Conservation (phyloP, 2,888 invertebrate genomes). For the Anagyrus pseudococci region DNA sequence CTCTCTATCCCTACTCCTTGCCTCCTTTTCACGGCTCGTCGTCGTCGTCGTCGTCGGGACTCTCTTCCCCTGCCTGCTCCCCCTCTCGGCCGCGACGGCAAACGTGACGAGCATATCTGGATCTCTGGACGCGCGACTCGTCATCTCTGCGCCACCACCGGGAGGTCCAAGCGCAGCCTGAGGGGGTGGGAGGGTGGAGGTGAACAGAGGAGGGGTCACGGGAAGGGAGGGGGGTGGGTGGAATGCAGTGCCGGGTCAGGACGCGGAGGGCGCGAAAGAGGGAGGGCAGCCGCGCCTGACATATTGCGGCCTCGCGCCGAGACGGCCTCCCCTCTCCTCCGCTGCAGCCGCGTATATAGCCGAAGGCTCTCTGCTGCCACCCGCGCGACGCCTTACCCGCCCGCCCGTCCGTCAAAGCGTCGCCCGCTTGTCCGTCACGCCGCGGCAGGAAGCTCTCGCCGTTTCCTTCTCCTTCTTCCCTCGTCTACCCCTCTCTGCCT, state of each 20-base stretch:
- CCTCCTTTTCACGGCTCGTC: conserved; percentile 20
- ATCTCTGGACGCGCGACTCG: conserved; percentile 52
- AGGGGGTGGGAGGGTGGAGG: conserved; percentile 32
- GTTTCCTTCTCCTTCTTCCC: too few relatives aligned
- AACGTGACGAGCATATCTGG: conserved; percentile 61
- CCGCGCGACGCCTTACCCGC: background rate
- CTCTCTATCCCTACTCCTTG: background rate
- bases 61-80: conserved; percentile 22
- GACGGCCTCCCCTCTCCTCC: conserved; percentile 12
- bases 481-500: background rate
- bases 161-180: too few relatives aligned
- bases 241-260: conserved; percentile 26
- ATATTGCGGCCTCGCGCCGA: conserved; percentile 37
- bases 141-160: conserved; percentile 48
- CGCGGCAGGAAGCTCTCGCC: too few relatives aligned
- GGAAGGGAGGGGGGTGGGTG: conserved; percentile 39
- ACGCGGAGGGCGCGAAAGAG: conserved; percentile 30
- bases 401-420: background rate
- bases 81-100: conserved; percentile 35
- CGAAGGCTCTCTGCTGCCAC: background rate
- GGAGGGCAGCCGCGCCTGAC: conserved; percentile 35
- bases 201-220: too few relatives aligned
- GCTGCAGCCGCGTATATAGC: background rate
- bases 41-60: conserved; percentile 7
- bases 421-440: too few relatives aligned